phyloP scores from a whole-genome alignment of 1,140 invertebrate species.

The Oryzaephilus surinamensis region DNA sequence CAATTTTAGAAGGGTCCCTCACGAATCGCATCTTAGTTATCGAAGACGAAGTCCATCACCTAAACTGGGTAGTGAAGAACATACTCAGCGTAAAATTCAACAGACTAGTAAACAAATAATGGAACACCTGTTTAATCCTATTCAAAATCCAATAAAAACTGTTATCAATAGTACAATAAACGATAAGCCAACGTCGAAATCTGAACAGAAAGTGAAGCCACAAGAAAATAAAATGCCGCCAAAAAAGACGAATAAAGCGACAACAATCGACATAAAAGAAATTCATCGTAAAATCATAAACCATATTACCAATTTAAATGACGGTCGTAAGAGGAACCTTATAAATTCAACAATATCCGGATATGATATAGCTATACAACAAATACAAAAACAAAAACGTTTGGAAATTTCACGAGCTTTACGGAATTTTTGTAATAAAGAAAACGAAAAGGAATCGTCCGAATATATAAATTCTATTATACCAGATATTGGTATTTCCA shows the following conservation, averaged over 20 bases:
- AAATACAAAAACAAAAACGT: slow-evolving; percentile 26
- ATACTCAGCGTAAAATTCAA: slow-evolving; percentile 23
- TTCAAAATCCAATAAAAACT: neutral
- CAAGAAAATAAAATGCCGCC: slow-evolving; percentile 3
- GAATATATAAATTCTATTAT: slow-evolving; percentile 25
- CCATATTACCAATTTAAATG: slow-evolving; percentile 25
- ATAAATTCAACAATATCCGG: slow-evolving; percentile 19
- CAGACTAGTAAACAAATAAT: slow-evolving; percentile 28
- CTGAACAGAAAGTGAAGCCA: slow-evolving; percentile 3
- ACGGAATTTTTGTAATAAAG: slow-evolving; percentile 20
- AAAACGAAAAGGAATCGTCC: slow-evolving; percentile 8
- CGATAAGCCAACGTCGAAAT: neutral
- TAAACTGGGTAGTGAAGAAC: slow-evolving; percentile 26
- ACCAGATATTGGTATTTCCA: slow-evolving; percentile 29
- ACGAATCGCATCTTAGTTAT: too few relatives aligned
- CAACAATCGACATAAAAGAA: slow-evolving; percentile 16
- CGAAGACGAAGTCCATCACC: too few relatives aligned
- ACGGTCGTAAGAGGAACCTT: slow-evolving; percentile 25
- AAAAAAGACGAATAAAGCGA: slow-evolving; percentile 9
- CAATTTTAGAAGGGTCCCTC: too few relatives aligned
- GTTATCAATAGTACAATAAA: slow-evolving; percentile 3
- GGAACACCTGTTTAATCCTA: slow-evolving; percentile 22
- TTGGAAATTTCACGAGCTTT: slow-evolving; percentile 26
- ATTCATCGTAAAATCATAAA: slow-evolving; percentile 28
- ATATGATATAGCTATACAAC: slow-evolving; percentile 25